phyloP scores from a whole-genome alignment of 1,140 invertebrate species.

The Hypsibius dujardini region DNA sequence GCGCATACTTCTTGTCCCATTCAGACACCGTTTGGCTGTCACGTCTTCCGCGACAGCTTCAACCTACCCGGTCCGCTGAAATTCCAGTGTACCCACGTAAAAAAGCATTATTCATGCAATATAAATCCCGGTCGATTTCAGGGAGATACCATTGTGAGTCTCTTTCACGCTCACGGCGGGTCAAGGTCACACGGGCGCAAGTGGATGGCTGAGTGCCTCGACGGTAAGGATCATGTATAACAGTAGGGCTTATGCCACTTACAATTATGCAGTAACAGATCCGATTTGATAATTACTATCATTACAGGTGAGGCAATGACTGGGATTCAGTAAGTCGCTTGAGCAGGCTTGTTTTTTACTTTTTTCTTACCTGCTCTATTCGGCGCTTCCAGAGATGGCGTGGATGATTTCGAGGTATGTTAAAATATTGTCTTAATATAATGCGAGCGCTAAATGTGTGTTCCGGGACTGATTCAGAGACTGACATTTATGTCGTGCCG shows the following conservation, averaged over 20 bases:
- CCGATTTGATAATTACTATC: constrained; percentile 1
- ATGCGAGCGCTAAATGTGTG: neutral
- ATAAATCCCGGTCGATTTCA: neutral
- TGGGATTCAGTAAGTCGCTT: neutral
- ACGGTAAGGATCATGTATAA: neutral
- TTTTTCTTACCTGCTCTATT: neutral
- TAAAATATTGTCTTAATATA: neutral
- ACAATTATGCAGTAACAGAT: neutral
- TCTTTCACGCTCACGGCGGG: neutral
- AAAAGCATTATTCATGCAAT: too few species aligned
- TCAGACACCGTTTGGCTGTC: too few species aligned
- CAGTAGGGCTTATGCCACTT: neutral
- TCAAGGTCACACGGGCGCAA: neutral
- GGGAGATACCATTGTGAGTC: neutral
- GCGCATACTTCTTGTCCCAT: too few species aligned
- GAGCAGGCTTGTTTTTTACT: neutral
- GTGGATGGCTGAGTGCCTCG: neutral
- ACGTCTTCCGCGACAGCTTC: too few species aligned
- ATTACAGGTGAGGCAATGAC: neutral
- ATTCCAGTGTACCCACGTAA: too few species aligned
- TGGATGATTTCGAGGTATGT: neutral
- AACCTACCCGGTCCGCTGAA: too few species aligned
- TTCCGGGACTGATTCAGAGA: neutral
- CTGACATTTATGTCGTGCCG: neutral
- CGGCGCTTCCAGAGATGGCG: neutral